These are phyloP conservation scores for Oostethus manadensis DNA, from an alignment of 2,113 vertebrate genomes.

Conservation along the genomic window DNA sequence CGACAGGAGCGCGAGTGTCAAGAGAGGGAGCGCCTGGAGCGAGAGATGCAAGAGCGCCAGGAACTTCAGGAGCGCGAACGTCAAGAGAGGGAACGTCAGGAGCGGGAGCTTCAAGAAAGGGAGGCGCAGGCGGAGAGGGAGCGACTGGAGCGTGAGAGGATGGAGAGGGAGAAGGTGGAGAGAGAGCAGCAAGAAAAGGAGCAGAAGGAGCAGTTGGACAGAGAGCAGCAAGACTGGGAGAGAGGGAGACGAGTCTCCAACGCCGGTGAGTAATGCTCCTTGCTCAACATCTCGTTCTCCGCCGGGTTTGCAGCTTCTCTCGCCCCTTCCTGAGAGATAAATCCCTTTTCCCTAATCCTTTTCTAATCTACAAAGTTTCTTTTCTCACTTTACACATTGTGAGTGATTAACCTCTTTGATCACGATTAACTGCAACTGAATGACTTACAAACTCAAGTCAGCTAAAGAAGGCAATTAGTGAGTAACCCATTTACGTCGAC, in stretches of 20 bases:
- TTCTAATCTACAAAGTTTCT: not conserved
- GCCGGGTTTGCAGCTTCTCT: not conserved
- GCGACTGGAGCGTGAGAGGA: slow-evolving; percentile 72
- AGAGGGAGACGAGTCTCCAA: slow-evolving; percentile 84
- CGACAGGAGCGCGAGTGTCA: slow-evolving; percentile 71
- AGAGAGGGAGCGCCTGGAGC: slow-evolving; percentile 74
- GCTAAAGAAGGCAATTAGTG: no score
- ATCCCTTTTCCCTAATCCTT: not conserved
- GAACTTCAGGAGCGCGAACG: slow-evolving; percentile 70
- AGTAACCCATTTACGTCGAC: no score
- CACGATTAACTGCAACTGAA: no score
- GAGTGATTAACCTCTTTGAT: not conserved
- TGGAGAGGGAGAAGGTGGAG: slow-evolving; percentile 76
- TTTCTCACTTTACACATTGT: not conserved
- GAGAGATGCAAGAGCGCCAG: slow-evolving; percentile 72
- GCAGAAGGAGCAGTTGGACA: slow-evolving; percentile 71
- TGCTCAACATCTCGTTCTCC: not conserved
- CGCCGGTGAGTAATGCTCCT: slow-evolving; percentile 76
- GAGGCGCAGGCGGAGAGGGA: slow-evolving; percentile 81
- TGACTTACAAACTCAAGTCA: no score
- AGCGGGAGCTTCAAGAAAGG: slow-evolving; percentile 74
- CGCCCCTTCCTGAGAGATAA: not conserved
- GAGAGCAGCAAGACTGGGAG: slow-evolving; percentile 85
- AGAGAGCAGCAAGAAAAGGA: slow-evolving; percentile 69
- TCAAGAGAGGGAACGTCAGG: slow-evolving; percentile 69